These are phyloP conservation scores for Henicopernis longicauda DNA, from an alignment of 2,113 vertebrate species.

Conservation along the genomic window DNA sequence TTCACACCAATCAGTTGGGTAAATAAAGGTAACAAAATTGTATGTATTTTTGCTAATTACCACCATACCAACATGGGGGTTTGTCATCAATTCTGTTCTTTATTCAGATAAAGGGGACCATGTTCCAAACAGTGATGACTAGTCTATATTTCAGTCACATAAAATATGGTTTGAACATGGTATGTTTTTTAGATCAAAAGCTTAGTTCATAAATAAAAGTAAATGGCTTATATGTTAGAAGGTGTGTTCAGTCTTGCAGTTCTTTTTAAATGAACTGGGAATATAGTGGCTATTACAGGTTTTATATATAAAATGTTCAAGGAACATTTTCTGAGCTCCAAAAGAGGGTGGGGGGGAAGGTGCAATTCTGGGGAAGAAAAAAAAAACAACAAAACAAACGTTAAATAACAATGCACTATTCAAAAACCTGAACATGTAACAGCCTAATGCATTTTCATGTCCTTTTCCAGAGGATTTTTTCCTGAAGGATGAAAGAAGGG, in stretches of 20 bases:
- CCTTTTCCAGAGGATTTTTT: background rate
- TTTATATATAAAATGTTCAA: background rate
- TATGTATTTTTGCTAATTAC: conserved; percentile 35
- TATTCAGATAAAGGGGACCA: background rate
- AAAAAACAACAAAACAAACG: no score
- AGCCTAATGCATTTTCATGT: background rate
- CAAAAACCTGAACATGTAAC: background rate
- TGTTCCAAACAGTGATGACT: background rate
- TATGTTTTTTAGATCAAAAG: background rate
- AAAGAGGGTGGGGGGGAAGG: background rate
- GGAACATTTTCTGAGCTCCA: background rate
- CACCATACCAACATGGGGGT: background rate
- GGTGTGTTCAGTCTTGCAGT: background rate
- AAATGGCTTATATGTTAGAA: background rate
- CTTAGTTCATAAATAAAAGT: background rate
- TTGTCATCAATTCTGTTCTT: background rate
- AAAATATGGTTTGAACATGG: background rate
- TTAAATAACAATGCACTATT: background rate
- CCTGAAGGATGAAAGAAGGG: background rate
- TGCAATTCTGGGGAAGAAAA: background rate
- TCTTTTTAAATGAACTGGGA: background rate
- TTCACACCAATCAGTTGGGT: background rate
- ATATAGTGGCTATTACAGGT: background rate
- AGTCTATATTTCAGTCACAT: background rate
- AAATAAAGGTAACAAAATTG: conserved; percentile 41